Conservation (phyloP, 30 jellyfish, hydroid and myxozoan species). For the Morbakka virulenta region DNA sequence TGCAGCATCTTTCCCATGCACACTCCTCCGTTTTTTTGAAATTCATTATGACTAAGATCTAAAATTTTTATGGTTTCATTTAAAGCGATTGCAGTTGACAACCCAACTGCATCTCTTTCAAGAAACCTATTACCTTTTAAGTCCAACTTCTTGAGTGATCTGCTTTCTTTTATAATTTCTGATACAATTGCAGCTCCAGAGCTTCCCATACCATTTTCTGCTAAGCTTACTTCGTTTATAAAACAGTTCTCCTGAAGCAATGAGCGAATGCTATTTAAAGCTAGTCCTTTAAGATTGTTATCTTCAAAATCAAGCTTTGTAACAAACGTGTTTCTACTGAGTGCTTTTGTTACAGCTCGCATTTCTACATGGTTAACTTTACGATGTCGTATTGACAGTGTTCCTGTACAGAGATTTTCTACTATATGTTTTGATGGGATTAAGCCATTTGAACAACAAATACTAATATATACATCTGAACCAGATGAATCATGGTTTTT, state of each 20-base stretch:
- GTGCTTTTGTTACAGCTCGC: constrained; percentile 51
- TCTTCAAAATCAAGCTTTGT: constrained; percentile 52
- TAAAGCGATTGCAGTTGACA: constrained; percentile 32
- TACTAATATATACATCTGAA: constrained; percentile 1
- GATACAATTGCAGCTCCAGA: constrained; percentile 30
- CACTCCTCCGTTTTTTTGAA: constrained; percentile 40
- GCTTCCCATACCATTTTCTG: constrained; percentile 58
- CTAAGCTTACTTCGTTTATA: constrained; percentile 30
- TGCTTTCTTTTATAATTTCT: constrained; percentile 10
- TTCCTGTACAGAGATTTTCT: constrained; percentile 20
- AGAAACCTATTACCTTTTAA: constrained; percentile 31
- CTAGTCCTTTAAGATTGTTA: constrained; percentile 38
- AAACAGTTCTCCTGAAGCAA: constrained; percentile 53
- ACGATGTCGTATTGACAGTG: constrained; percentile 37
- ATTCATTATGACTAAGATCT: constrained; percentile 59
- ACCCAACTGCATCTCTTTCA: constrained; percentile 37
- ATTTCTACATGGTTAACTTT: constrained; percentile 52
- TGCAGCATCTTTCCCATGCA: constrained; percentile 29
- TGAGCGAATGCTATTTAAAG: constrained; percentile 9
- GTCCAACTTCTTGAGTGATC: constrained; percentile 36
- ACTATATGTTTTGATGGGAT: constrained; percentile 51
- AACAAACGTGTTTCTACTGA: constrained; percentile 43
- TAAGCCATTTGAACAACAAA: constrained; percentile 21
- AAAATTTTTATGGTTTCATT: constrained; percentile 38
- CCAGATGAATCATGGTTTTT: constrained; percentile 36